Evolutionary conservation across 1,140 invertebrate species (phyloP).

Genomic region (Drosophila tropicalis): DNA sequence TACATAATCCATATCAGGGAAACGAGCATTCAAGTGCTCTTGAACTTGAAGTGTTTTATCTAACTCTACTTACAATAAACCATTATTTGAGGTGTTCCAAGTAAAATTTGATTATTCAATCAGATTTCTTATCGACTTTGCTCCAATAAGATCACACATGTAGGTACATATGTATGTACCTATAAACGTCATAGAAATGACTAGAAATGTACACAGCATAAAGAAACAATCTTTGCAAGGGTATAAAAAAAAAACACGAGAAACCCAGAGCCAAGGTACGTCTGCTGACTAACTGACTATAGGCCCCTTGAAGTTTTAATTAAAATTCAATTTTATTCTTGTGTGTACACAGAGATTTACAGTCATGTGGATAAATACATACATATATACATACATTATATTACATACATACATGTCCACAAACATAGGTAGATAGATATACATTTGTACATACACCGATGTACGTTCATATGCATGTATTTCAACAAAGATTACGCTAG

Average conservation of each 20-base stretch:
- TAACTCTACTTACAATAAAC: no score
- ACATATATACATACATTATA: not conserved
- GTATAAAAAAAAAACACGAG: no score
- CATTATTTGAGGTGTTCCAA: no score
- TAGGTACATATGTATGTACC: not conserved
- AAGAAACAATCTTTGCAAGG: no score
- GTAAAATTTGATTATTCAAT: not conserved
- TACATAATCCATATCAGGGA: not conserved
- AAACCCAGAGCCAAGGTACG: not conserved
- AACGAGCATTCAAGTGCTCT: no score
- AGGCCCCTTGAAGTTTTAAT: conserved; percentile 5
- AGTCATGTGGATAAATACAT: conserved; percentile 7
- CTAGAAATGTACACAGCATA: not conserved
- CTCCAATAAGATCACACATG: not conserved
- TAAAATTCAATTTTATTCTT: conserved; percentile 10
- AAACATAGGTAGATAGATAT: no score
- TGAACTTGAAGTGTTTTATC: no score
- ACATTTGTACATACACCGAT: not conserved
- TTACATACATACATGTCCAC: no score
- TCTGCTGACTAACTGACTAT: conserved; percentile 5
- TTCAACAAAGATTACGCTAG: conserved; percentile 3
- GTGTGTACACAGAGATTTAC: conserved; percentile 4
- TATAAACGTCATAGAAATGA: not conserved
- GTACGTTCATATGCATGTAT: not conserved
- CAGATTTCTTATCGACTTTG: not conserved